Evolutionary conservation across 2,888 invertebrate genomes (phyloP), one percentile per base, ranked within the genome.

Genomic region (Coleophora deauratella): DNA sequence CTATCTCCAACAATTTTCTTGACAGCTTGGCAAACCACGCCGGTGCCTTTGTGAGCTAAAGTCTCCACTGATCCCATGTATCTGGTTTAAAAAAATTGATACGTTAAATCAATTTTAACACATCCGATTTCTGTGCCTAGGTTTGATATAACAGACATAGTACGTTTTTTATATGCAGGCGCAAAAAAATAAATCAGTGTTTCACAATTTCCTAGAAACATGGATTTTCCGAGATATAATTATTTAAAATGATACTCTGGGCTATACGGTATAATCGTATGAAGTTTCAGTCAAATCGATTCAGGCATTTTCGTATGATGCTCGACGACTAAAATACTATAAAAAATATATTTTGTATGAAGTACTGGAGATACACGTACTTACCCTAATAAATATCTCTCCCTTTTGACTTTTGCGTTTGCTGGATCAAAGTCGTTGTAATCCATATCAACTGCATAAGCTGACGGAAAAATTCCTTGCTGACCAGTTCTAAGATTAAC

Each of bases 51-150:
- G 78, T 98, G 98, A 54, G 95, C 94, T 53, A 94, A 86, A 0
- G 98, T 98, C 78, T 99, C 98, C 38, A 99, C 95, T 1, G 98
- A 98, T 1, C 98, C 99, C 70, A 99, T 89, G 76, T 98, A 98
- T 37, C 86, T 86, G 50, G 34, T 21, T 21, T 21, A 9, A 31
- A 8, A 31, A 31, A n/a, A n/a, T n/a, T n/a, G n/a, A n/a, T n/a
- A n/a, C n/a, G n/a, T n/a, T 8, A 31, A n/a, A 31, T 31, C 7
- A 10, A 31, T 31, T 31, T 10, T n/a, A 31, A n/a, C n/a, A n/a
- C n/a, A n/a, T n/a, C n/a, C n/a, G n/a, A n/a, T n/a, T n/a, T n/a
- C n/a, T n/a, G n/a, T n/a, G n/a, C n/a, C n/a, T n/a, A n/a, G n/a
- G n/a, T n/a, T n/a, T n/a, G n/a, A n/a, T n/a, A n/a, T n/a, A n/a